These are phyloP conservation scores for Pholis gunnellus DNA, from an alignment of 2,113 vertebrate species.

Conservation along the genomic window DNA sequence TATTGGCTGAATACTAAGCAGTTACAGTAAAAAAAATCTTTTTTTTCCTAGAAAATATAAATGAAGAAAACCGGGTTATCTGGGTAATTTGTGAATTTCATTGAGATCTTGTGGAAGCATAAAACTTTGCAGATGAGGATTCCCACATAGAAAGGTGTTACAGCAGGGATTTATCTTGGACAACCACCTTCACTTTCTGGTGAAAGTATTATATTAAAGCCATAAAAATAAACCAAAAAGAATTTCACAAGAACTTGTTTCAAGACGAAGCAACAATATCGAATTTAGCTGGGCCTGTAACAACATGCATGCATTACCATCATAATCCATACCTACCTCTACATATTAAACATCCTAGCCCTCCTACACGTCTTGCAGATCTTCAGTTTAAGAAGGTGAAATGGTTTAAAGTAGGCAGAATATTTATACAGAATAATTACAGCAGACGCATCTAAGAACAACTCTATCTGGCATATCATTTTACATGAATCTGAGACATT, in stretches of 20 bases:
- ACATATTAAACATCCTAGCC: background rate
- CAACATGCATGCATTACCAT: no score
- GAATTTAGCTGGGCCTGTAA: background rate
- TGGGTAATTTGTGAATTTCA: background rate
- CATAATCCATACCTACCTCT: background rate
- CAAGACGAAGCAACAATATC: background rate
- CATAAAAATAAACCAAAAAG: background rate
- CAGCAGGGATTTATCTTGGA: background rate
- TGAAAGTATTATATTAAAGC: background rate
- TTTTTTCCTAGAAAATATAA: background rate
- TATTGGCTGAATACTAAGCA: slow-evolving; percentile 17
- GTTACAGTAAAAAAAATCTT: background rate
- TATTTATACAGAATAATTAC: no score
- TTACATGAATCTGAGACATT: background rate
- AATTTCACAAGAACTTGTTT: background rate
- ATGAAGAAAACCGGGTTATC: background rate
- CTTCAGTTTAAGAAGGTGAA: background rate
- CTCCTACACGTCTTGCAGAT: background rate
- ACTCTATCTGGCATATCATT: background rate
- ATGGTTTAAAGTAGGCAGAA: background rate
- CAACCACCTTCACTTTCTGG: background rate
- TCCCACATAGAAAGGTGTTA: background rate
- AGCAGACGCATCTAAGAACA: background rate
- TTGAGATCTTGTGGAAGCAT: background rate
- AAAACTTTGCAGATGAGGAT: background rate